A percentile compares a stretch with the other conserved stretches of the same genome.
Evolutionary conservation across 2,797 vertebrate species (phyloP).

Genomic region (Peromyscus attwateri): DNA sequence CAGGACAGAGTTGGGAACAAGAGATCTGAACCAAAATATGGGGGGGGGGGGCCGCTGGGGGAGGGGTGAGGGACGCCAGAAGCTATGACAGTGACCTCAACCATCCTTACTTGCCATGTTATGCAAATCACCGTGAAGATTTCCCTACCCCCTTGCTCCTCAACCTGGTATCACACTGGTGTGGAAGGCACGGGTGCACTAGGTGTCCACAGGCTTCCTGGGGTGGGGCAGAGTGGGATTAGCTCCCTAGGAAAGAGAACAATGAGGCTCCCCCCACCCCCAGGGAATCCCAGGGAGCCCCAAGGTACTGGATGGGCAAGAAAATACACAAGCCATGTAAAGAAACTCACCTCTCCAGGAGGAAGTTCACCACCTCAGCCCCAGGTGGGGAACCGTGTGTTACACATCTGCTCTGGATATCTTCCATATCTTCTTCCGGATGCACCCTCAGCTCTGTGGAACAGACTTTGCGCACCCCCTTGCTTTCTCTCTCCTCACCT

Average conservation of each 20-base stretch:
- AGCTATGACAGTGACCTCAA: neutral
- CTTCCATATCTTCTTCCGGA: neutral
- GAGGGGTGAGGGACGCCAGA: neutral
- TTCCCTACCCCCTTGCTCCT: neutral
- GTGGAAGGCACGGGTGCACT: neutral
- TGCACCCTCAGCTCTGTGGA: no score
- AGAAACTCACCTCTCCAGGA: fast-evolving
- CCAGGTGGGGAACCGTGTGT: no score
- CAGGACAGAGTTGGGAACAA: neutral
- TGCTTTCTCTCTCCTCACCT: neutral
- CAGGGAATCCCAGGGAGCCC: neutral
- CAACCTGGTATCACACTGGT: neutral
- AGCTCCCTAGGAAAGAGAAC: neutral
- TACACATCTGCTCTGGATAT: no score
- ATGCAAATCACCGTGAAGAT: neutral
- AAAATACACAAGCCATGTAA: neutral
- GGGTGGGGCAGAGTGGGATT: no score
- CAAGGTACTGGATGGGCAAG: neutral
- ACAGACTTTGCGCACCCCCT: neutral
- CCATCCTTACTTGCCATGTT: neutral
- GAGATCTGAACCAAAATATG: no score
- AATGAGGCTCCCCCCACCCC: neutral
- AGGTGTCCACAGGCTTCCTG: neutral
- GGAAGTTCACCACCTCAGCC: no score
- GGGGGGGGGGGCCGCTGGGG: neutral